Percentiles rank a stretch among this genome's conserved stretches.
These are phyloP conservation scores for Eurytoma californica DNA, from an alignment of 2,888 invertebrate genomes.

Conservation along the genomic window DNA sequence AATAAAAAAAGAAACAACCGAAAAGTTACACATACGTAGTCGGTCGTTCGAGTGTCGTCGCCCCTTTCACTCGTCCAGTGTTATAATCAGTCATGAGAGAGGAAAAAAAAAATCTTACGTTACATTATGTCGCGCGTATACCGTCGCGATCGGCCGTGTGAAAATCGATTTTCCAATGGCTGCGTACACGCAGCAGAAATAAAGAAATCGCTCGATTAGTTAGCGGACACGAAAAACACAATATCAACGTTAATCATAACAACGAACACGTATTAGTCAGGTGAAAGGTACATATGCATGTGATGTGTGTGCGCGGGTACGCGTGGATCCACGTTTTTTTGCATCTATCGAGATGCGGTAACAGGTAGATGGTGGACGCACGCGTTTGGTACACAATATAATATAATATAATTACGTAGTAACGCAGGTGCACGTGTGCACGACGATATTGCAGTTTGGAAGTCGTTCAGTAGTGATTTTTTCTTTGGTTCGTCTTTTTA, in stretches of 20 bases:
- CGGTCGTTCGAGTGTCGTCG: no score
- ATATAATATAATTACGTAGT: constrained; percentile 30
- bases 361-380: not conserved
- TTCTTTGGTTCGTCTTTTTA: no score
- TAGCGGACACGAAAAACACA: constrained; percentile 46
- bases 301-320: constrained; percentile 12
- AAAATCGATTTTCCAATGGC: not conserved
- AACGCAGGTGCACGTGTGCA: constrained; percentile 21
- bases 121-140: constrained; percentile 2
- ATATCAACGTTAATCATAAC: constrained; percentile 47
- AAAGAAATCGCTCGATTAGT: constrained; percentile 46
- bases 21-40: no score
- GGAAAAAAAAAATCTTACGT: not conserved
- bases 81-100: not conserved
- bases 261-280: constrained; percentile 42
- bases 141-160: not conserved
- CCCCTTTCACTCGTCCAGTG: no score
- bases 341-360: no score
- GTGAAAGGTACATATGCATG: constrained; percentile 24
- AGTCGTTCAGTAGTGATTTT: no score
- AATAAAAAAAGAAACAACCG: not conserved
- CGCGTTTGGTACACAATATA: constrained; percentile 21
- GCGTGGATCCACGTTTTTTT: not conserved
- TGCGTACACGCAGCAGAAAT: constrained; percentile 37
- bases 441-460: constrained; percentile 3